Conservation (phyloP, 2,797 vertebrate species). For the Takifugu ocellatus region DNA sequence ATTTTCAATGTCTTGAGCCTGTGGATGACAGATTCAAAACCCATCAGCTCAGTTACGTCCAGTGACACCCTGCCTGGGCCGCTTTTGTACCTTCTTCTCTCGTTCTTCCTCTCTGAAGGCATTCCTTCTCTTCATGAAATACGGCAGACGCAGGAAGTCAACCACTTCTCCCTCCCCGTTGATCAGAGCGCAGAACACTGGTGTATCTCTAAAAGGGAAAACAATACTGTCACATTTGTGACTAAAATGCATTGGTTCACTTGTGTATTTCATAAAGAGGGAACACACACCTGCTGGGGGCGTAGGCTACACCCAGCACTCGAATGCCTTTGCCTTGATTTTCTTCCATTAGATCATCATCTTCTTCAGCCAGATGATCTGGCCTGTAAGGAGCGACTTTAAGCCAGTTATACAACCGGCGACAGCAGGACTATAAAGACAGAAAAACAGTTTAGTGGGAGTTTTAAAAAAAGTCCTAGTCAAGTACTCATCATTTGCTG, state of each 20-base stretch:
- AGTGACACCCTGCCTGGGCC: background rate
- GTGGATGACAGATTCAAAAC: conserved; percentile 36
- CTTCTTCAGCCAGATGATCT: conserved; percentile 96
- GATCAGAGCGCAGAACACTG: conserved; percentile 93
- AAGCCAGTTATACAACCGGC: conserved; percentile 95
- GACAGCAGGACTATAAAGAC: conserved; percentile 86
- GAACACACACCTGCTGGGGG: conserved; percentile 83
- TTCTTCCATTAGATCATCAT: conserved; percentile 98
- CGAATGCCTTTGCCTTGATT: conserved; percentile 94
- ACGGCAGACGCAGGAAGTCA: conserved; percentile 92
- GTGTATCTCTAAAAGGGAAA: conserved; percentile 84
- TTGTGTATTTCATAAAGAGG: no score
- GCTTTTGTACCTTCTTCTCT: conserved; percentile 86
- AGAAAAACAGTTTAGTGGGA: background rate
- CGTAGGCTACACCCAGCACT: conserved; percentile 92
- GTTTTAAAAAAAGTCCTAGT: background rate
- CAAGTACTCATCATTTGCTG: background rate
- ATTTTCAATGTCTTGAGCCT: conserved; percentile 87
- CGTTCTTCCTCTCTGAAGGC: conserved; percentile 95
- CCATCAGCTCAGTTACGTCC: background rate
- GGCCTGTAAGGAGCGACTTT: conserved; percentile 94
- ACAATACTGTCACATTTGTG: no score
- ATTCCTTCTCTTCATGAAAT: conserved; percentile 96
- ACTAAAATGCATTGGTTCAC: no score
- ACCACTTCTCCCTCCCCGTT: conserved; percentile 97